These are phyloP conservation scores for Nematostella vectensis DNA, from an alignment of 92 coral and sea anemone species.

Conservation along the genomic window DNA sequence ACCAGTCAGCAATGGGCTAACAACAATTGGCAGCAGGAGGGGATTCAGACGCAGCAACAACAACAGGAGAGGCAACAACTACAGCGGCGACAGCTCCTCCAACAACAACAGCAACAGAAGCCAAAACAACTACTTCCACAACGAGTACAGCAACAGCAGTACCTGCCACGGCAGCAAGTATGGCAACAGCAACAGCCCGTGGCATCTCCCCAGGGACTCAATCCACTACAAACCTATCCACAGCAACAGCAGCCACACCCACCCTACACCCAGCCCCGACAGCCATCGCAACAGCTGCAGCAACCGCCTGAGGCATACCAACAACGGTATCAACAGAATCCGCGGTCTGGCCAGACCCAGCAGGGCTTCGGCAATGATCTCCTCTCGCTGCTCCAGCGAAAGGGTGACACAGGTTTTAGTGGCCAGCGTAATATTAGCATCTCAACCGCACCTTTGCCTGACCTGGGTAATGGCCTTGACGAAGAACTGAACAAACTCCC, in stretches of 20 bases:
- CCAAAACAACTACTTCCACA: conserved; percentile 1
- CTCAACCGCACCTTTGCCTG: conserved; percentile 25
- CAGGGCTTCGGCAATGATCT: conserved; percentile 16
- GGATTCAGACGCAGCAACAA: conserved; percentile 14
- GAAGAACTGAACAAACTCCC: conserved; percentile 28
- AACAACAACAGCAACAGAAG: not conserved
- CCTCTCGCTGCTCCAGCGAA: conserved; percentile 8
- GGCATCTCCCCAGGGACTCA: not conserved
- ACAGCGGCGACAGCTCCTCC: not conserved
- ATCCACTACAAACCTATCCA: conserved; percentile 4
- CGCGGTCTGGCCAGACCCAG: conserved; percentile 2
- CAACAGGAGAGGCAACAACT: conserved; percentile 4
- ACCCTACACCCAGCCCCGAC: conserved; percentile 3
- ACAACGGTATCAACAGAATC: conserved; percentile 4
- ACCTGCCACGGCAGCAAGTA: conserved; percentile 4
- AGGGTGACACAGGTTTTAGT: conserved; percentile 1
- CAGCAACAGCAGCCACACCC: conserved; percentile 15
- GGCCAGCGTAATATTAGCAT: conserved; percentile 1
- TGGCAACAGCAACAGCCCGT: not conserved
- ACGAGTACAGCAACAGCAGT: conserved; percentile 4
- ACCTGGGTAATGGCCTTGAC: conserved; percentile 17
- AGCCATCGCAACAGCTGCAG: conserved; percentile 6
- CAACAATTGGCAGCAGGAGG: not conserved
- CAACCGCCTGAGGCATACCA: conserved; percentile 6
- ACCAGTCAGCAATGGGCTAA: not conserved